Conservation (phyloP, 2,888 invertebrate species). For the Dynastes hyllus region DNA sequence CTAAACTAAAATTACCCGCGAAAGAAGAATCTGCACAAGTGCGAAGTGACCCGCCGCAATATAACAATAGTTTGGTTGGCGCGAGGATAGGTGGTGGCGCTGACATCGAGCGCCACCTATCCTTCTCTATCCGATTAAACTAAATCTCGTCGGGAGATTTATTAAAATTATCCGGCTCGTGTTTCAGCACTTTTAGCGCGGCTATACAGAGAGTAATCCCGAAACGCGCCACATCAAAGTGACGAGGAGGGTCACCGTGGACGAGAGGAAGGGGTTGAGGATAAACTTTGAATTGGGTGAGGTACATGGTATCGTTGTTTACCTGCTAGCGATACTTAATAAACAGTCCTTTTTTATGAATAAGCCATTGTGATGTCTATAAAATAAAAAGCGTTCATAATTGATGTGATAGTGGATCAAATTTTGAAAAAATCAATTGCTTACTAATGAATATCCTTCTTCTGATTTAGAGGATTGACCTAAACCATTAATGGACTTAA, state of each 20-base stretch:
- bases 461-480: too few relatives aligned
- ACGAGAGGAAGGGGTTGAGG: background rate
- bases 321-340: background rate
- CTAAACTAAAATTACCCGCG: too few relatives aligned
- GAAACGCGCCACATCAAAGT: background rate
- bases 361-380: too few relatives aligned
- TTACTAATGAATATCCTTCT: too few relatives aligned
- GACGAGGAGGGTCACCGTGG: background rate
- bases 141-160: slow-evolving; percentile 27
- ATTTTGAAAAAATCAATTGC: too few relatives aligned
- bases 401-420: too few relatives aligned
- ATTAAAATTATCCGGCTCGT: slow-evolving; percentile 27
- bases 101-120: slow-evolving; percentile 19
- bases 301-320: background rate
- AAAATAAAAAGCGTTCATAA: too few relatives aligned
- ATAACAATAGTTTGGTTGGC: too few relatives aligned
- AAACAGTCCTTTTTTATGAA: background rate
- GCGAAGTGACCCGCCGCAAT: too few relatives aligned
- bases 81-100: background rate
- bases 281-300: background rate
- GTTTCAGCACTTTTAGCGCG: slow-evolving; percentile 24
- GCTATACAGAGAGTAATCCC: background rate
- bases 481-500: too few relatives aligned
- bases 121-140: slow-evolving; percentile 25
- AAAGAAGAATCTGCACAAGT: too few relatives aligned